A percentile compares a stretch with the other conserved stretches of the same genome.
Evolutionary conservation across 1,140 invertebrate genomes (phyloP).

Genomic region (Agrypnia vestita): DNA sequence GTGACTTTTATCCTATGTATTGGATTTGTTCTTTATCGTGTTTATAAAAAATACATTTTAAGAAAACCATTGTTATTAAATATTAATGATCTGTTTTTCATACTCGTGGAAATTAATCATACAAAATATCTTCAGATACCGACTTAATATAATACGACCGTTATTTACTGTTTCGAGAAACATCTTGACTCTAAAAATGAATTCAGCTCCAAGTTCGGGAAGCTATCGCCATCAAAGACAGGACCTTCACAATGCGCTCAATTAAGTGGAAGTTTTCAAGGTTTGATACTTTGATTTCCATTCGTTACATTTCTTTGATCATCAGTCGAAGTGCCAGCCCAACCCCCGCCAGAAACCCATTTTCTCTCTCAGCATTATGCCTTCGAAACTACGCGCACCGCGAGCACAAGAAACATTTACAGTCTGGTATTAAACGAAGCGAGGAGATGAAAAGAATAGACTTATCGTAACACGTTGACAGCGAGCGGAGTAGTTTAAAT

Average conservation of each 20-base stretch:
- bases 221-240: background rate
- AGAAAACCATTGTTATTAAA: too few relatives aligned
- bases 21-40: too few relatives aligned
- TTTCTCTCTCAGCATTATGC: background rate
- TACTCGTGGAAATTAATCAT: too few relatives aligned
- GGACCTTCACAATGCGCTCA: slow-evolving; percentile 43
- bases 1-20: too few relatives aligned
- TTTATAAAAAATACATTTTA: too few relatives aligned
- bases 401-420: background rate
- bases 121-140: too few relatives aligned
- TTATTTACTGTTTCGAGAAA: too few relatives aligned
- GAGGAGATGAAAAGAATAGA: slow-evolving; percentile 4
- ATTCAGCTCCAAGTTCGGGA: background rate
- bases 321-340: background rate
- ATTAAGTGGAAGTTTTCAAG: slow-evolving; percentile 49
- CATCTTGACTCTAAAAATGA: background rate
- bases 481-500: too few relatives aligned
- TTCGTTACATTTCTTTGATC: slow-evolving; percentile 38
- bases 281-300: slow-evolving; percentile 51
- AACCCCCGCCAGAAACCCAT: background rate
- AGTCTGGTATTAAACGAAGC: background rate
- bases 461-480: too few relatives aligned
- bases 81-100: too few relatives aligned
- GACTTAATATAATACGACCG: too few relatives aligned
- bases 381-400: slow-evolving; percentile 13